Evolutionary conservation across 2,113 vertebrate species (phyloP).

Genomic region (human): GRCh38 chr17:40038501-40039000

Average conservation of each 20-base stretch:
- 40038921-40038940: constrained; percentile 53
- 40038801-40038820: neutral
- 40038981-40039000: constrained; percentile 73
- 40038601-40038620: too few species aligned
- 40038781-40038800: neutral
- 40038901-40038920: constrained; percentile 16
- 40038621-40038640: too few species aligned
- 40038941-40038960: constrained; percentile 60
- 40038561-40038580: too few species aligned
- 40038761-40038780: neutral
- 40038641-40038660: neutral
- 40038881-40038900: neutral
- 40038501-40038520: too few species aligned
- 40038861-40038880: neutral
- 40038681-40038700: neutral
- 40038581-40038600: too few species aligned
- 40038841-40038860: neutral
- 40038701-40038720: neutral
- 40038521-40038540: too few species aligned
- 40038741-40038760: neutral
- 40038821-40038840: constrained; percentile 30
- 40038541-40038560: too few species aligned
- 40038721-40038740: neutral
- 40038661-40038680: neutral
- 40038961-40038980: constrained; percentile 54